phyloP scores from a whole-genome alignment of 1,140 invertebrate species.

The Macrocentrus cingulum region DNA sequence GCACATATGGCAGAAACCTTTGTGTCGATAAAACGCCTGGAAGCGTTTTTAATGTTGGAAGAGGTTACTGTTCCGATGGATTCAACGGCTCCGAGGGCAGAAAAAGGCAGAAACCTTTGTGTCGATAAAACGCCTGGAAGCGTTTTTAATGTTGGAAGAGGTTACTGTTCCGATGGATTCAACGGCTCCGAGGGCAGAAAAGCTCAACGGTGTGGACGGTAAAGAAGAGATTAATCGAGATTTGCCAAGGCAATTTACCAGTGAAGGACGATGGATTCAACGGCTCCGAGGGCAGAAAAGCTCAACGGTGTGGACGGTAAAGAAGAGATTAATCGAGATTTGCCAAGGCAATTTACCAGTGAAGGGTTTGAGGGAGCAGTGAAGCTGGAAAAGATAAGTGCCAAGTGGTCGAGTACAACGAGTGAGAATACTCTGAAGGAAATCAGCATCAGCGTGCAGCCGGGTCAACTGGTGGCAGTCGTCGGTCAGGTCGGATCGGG shows the following conservation, averaged over 20 bases:
- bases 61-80: conserved; percentile 49
- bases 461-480: conserved; percentile 69
- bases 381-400: conserved; percentile 42
- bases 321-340: conserved; percentile 29
- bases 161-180: conserved; percentile 32
- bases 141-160: conserved; percentile 66
- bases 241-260: not conserved
- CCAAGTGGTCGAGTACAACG: conserved; percentile 49
- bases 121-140: conserved; percentile 66
- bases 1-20: conserved; percentile 62
- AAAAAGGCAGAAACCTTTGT: conserved; percentile 66
- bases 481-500: conserved; percentile 80
- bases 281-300: not conserved
- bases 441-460: conserved; percentile 64
- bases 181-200: not conserved
- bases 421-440: conserved; percentile 56
- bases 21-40: conserved; percentile 66
- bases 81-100: not conserved
- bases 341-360: not conserved
- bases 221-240: conserved; percentile 29
- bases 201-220: not conserved
- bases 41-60: conserved; percentile 66
- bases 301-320: not conserved
- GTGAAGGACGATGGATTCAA: not conserved
- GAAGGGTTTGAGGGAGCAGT: conserved; percentile 28